Base-by-base conservation (phyloP, 1,140 invertebrate genomes). In the Hesperophylax magnus region DNA sequence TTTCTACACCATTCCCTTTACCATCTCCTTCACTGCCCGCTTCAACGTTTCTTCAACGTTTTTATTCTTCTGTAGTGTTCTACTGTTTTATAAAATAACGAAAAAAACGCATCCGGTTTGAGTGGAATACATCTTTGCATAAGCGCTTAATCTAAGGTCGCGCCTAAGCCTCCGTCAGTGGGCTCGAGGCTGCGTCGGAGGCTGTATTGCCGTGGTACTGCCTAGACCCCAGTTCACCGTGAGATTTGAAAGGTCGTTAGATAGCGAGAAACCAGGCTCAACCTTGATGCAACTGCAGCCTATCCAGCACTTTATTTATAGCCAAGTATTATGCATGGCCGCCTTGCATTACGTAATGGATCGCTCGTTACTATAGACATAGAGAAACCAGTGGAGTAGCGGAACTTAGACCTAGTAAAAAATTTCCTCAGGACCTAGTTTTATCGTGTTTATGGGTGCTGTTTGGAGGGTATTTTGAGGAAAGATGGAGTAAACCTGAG, bases 241-340 rank as follows among this genome's bases (percentile, higher is more conserved):
- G 65, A 69, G 65, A 69, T 69, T 69, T 22, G 65, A 69, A 39
- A 71, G 67, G 31, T 24, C 39, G 31, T 71, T 71, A 71, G 61
- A 63, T 63, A 39, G 34, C 34, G 34, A 39, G 34, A 39, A 6
- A 63, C 18, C 61, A 11, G 14, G n/a, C 31, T 15, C 24, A 63
- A 63, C 61, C 61, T 63, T 63, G 61, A 63, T 63, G 61, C 61
- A 63, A 20, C 61, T 63, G 22, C 1, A 11, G 15, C 54, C 54
- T 14, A 58, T 58, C 15, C 61, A 22, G 14, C 24, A 1, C 24
- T 20, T 3, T 63, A 63, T 63, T 63, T 22, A 63, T 63, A 63
- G 61, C 2, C 61, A 15, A 2, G 24, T 22, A 63, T 20, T 63
- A 63, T 27, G 61, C 54, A 58, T 20, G 27, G 61, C 4, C 61